Base-by-base conservation (phyloP, 1,140 invertebrate genomes). In the Vollenhovia emeryi region DNA sequence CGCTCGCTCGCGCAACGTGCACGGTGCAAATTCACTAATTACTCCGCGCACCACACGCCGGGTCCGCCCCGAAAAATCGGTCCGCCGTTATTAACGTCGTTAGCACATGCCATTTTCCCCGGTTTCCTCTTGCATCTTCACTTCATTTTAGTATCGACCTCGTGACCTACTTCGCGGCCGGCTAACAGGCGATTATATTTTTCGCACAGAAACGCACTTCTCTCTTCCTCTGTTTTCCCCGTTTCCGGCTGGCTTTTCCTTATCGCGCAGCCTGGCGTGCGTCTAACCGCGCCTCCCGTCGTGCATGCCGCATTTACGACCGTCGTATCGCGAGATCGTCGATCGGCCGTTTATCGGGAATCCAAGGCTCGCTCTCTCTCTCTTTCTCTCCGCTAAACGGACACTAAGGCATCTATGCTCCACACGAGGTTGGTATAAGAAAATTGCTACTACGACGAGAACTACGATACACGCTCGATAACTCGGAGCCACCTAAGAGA, bases 101-200 rank as follows among this genome's bases (percentile, higher is more conserved):
- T 87, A 79, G 50, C 87, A 82, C 88, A 78, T 82, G 60, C 79
- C 74, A 85, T 87, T 89, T 83, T 86, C 74, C n/a, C 40, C 60
- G 52, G 60, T 87, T 87, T 89, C 68, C 87, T 78, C 85, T 80
- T 73, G 68, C 75, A 85, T 89, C 73, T 69, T 87, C 85, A 68
- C 84, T 74, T 86, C 85, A 80, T 87, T 55, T 48, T 74, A 78
- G 76, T 86, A 86, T 89, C 84, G 84, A 86, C 76, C 64, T 86
- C 78, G 59, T 71, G 73, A 86, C 84, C 87, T 86, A 86, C 74
- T 69, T 89, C 52, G 15, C 33, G 59, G 11, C 83, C 33, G 64
- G 55, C 71, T 50, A 30, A 73, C 69, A 69, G 0, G 60, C 73
- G 88, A 55, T 84, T 82, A 83, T 79, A 52, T 73, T 86, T 75